Percentiles rank a stretch among this genome's conserved stretches.
These are phyloP conservation scores for Solenodon paradoxus DNA, from an alignment of 2,113 vertebrate species.

Conservation along the genomic window DNA sequence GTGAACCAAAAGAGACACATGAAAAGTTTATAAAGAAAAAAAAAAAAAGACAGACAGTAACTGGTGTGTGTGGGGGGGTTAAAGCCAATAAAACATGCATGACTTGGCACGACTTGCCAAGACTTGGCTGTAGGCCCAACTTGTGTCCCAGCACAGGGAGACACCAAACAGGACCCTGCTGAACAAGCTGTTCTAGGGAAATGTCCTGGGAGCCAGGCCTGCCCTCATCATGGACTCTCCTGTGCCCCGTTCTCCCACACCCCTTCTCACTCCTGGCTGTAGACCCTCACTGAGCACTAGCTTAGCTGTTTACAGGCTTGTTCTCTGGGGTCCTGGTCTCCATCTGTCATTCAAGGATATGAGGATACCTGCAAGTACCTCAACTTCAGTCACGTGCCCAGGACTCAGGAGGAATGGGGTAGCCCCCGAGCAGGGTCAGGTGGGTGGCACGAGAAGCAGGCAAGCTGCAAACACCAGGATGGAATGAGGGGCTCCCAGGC, in stretches of 20 bases:
- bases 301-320: background rate
- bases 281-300: background rate
- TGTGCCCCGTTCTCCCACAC: background rate
- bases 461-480: background rate
- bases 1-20: constrained; percentile 5
- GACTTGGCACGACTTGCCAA: constrained; percentile 22
- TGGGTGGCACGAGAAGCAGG: background rate
- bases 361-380: constrained; percentile 49
- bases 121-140: background rate
- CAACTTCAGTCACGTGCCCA: constrained; percentile 1
- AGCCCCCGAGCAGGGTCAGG: background rate
- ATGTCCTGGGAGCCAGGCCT: background rate
- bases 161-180: background rate
- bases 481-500: background rate
- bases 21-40: background rate
- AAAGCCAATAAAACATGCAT: constrained; percentile 27
- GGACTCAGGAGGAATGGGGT: constrained; percentile 46
- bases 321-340: background rate
- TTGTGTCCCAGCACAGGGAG: background rate
- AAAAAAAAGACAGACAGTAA: background rate
- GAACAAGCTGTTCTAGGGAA: constrained; percentile 33
- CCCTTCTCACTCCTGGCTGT: background rate
- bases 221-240: background rate
- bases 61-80: background rate
- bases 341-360: constrained; percentile 64